phyloP scores from a whole-genome alignment of 2,888 invertebrate genomes.

The Coenonympha glycerion region DNA sequence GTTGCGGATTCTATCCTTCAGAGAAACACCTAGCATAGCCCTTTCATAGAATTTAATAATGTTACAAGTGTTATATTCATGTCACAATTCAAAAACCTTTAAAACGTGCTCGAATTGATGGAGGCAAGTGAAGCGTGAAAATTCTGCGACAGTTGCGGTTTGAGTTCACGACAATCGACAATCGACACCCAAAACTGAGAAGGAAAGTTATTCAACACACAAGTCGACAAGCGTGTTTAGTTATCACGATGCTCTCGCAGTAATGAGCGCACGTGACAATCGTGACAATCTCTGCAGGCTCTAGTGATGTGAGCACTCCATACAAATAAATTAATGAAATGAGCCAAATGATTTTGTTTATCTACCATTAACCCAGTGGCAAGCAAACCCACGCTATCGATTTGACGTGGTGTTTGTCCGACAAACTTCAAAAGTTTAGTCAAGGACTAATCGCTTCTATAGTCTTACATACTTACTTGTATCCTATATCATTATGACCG shows the following conservation, averaged over 20 bases:
- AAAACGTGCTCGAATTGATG: neutral
- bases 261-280: constrained; percentile 30
- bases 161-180: neutral
- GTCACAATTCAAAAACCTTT: too few relatives aligned
- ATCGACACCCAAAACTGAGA: constrained; percentile 7
- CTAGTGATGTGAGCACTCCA: neutral
- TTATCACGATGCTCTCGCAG: constrained; percentile 19
- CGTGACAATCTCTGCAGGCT: constrained; percentile 18
- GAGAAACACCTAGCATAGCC: too few relatives aligned
- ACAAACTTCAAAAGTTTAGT: too few relatives aligned
- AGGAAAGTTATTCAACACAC: constrained; percentile 13
- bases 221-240: constrained; percentile 16
- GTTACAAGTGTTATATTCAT: too few relatives aligned
- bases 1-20: too few relatives aligned
- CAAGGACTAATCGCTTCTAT: too few relatives aligned
- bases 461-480: too few relatives aligned
- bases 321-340: neutral
- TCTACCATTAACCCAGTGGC: too few relatives aligned
- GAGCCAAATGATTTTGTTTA: neutral
- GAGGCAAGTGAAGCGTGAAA: neutral
- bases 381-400: too few relatives aligned
- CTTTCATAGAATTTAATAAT: too few relatives aligned
- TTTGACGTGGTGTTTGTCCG: too few relatives aligned
- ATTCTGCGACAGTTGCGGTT: constrained; percentile 1
- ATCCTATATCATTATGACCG: too few relatives aligned